Percentiles rank a stretch among this genome's conserved stretches.
These are phyloP conservation scores for Ectemnius lituratus DNA, from an alignment of 2,888 invertebrate genomes.

Conservation along the genomic window DNA sequence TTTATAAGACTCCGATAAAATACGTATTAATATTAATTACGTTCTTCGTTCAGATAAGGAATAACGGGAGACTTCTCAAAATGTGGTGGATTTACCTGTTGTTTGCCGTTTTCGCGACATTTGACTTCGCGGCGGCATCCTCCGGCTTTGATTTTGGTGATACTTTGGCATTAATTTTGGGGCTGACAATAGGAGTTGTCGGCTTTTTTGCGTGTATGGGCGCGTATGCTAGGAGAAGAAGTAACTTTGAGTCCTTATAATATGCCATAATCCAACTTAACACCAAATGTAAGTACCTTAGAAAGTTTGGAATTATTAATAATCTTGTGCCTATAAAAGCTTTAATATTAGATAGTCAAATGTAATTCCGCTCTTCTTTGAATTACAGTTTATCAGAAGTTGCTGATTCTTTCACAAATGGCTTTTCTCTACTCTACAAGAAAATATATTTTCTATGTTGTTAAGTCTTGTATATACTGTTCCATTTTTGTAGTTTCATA, in stretches of 20 bases:
- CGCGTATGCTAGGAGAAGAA: conserved; percentile 83
- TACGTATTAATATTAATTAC: no score
- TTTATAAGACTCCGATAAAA: no score
- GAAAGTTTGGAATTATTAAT: no score
- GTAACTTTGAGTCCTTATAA: conserved; percentile 57
- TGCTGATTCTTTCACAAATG: no score
- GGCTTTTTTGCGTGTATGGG: conserved; percentile 85
- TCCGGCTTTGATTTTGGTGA: conserved; percentile 84
- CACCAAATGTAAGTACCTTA: no score
- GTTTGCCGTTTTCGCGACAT: conserved; percentile 51
- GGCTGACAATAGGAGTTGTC: conserved; percentile 81
- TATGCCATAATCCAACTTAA: no score
- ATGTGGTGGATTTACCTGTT: conserved; percentile 59
- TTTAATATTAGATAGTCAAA: neutral
- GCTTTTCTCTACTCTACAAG: no score
- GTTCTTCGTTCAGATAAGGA: no score
- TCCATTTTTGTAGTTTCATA: no score
- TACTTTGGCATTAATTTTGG: conserved; percentile 83
- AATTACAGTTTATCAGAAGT: conserved; percentile 38
- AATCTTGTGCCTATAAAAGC: no score
- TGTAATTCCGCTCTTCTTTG: conserved; percentile 32
- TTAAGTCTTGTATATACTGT: no score
- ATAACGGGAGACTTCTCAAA: conserved; percentile 12
- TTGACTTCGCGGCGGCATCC: conserved; percentile 74
- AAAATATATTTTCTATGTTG: no score